Conservation (phyloP, 2,888 invertebrate genomes). For the Brenthis hecate region DNA sequence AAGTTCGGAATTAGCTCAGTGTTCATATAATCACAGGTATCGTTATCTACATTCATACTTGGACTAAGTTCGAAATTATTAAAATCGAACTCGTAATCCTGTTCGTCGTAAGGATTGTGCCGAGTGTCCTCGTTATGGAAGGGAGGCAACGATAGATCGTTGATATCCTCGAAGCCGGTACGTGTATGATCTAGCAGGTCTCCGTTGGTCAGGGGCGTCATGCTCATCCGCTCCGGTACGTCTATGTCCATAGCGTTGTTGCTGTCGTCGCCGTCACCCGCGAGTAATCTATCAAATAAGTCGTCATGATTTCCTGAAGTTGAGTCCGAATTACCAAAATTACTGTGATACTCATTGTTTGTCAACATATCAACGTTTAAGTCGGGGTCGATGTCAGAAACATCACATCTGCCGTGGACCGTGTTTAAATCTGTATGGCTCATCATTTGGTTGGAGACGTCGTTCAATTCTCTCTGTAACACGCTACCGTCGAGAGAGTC, state of each 20-base stretch:
- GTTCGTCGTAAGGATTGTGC: slow-evolving; percentile 56
- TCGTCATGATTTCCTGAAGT: slow-evolving; percentile 65
- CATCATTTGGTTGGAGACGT: slow-evolving; percentile 75
- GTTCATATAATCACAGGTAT: slow-evolving; percentile 75
- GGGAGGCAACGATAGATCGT: slow-evolving; percentile 71
- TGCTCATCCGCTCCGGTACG: slow-evolving; percentile 61
- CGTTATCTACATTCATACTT: slow-evolving; percentile 80
- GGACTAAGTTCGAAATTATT: slow-evolving; percentile 85
- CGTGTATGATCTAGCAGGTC: slow-evolving; percentile 69
- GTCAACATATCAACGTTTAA: slow-evolving; percentile 50
- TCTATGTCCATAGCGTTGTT: slow-evolving; percentile 46
- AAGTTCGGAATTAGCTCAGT: slow-evolving; percentile 72
- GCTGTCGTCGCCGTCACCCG: slow-evolving; percentile 56
- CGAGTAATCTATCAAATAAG: slow-evolving; percentile 67
- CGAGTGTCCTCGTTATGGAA: slow-evolving; percentile 69
- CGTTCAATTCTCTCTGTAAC: slow-evolving; percentile 69
- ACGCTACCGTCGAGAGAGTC: slow-evolving; percentile 70
- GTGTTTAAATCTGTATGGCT: slow-evolving; percentile 65
- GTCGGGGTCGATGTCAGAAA: slow-evolving; percentile 58
- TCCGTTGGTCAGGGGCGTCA: slow-evolving; percentile 68
- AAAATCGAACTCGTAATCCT: slow-evolving; percentile 76
- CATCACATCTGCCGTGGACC: slow-evolving; percentile 50
- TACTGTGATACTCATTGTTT: slow-evolving; percentile 54
- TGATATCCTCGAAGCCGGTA: slow-evolving; percentile 72
- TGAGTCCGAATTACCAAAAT: slow-evolving; percentile 61